Conservation (phyloP, 2,888 invertebrate species). For the Protonemura montana region DNA sequence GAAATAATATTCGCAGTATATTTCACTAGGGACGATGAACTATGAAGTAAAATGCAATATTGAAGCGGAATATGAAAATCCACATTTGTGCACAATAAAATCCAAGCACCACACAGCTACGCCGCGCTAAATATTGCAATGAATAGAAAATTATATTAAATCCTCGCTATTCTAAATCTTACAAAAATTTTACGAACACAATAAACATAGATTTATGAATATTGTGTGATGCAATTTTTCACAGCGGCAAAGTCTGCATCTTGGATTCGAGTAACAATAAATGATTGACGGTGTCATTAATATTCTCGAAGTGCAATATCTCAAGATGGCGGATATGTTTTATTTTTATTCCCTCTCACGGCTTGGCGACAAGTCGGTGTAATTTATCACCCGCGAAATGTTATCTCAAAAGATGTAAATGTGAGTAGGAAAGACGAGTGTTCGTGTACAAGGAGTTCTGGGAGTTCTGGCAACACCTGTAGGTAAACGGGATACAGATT, state of each 20-base stretch:
- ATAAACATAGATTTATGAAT: not conserved
- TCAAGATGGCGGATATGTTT: not conserved
- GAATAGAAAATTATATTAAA: slow-evolving; percentile 1
- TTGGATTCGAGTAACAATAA: not conserved
- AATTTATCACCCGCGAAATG: slow-evolving; percentile 1
- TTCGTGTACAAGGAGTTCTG: too few species aligned
- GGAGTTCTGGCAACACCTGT: not conserved
- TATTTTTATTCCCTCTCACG: not conserved
- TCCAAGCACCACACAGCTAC: not conserved
- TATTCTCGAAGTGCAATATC: slow-evolving; percentile 3
- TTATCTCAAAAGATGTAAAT: not conserved
- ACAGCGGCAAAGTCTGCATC: not conserved
- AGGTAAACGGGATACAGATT: not conserved
- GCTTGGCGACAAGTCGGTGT: not conserved
- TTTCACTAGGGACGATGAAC: not conserved
- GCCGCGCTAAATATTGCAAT: not conserved
- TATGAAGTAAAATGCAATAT: not conserved
- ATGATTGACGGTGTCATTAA: not conserved
- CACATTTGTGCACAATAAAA: not conserved
- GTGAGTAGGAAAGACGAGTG: not conserved
- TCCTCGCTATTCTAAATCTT: not conserved
- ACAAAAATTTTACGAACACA: not conserved
- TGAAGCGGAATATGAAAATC: not conserved
- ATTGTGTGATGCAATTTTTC: not conserved
- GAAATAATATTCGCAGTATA: not conserved